Conservation (phyloP, 2,888 invertebrate genomes). For the Xylota sylvarum region DNA sequence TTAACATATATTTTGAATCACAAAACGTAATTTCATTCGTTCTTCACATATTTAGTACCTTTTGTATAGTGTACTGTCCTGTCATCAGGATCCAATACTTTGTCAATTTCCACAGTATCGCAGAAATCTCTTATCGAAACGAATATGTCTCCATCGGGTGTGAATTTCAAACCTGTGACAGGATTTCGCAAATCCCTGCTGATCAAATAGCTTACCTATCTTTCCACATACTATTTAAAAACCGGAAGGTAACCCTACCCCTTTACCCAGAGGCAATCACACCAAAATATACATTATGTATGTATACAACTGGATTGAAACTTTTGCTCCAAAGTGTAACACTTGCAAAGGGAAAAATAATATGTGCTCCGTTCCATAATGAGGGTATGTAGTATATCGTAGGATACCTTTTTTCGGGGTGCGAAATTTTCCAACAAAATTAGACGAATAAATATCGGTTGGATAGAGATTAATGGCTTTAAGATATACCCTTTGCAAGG, state of each 20-base stretch:
- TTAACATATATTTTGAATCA: no score
- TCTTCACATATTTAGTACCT: not conserved
- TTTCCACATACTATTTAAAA: not conserved
- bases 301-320: not conserved
- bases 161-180: not conserved
- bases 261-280: not conserved
- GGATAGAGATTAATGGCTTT: conserved; percentile 56
- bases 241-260: conserved; percentile 7
- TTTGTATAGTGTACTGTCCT: not conserved
- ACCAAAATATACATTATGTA: not conserved
- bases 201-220: not conserved
- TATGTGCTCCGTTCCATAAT: conserved; percentile 19
- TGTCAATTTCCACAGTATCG: not conserved
- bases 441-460: conserved; percentile 54
- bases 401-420: conserved; percentile 13
- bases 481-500: conserved; percentile 45
- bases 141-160: not conserved
- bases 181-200: not conserved
- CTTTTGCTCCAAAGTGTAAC: conserved; percentile 40
- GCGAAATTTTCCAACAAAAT: conserved; percentile 43
- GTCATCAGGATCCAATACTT: not conserved
- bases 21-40: no score
- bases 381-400: conserved; percentile 3
- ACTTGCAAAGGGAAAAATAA: conserved; percentile 10
- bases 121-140: not conserved